phyloP scores from a whole-genome alignment of 2,113 vertebrate species.

The Calypte anna region DNA sequence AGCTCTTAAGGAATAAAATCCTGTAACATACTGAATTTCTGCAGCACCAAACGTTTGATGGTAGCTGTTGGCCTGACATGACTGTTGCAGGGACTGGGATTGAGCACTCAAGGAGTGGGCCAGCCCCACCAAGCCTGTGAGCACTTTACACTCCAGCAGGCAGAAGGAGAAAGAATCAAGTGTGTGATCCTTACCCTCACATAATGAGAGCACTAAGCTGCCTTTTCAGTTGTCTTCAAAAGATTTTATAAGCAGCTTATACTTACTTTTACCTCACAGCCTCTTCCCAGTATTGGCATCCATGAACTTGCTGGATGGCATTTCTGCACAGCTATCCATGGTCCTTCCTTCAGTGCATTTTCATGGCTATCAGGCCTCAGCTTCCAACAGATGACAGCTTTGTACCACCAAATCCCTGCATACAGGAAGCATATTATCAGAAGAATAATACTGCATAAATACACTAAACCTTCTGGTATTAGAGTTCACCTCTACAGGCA shows the following conservation, averaged over 20 bases:
- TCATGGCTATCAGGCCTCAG: conserved; percentile 90
- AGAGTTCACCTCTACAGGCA: background rate
- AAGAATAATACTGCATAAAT: background rate
- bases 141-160: background rate
- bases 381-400: conserved; percentile 92
- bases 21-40: background rate
- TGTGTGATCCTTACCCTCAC: too few relatives aligned
- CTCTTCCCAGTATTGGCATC: conserved; percentile 89
- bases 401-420: conserved; percentile 83
- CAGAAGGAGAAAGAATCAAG: background rate
- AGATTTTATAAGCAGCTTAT: background rate
- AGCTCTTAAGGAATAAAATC: background rate
- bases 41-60: background rate
- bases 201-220: background rate
- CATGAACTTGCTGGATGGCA: conserved; percentile 92
- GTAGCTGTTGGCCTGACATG: background rate
- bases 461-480: background rate
- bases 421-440: background rate
- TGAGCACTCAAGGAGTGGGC: background rate
- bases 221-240: background rate
- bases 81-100: background rate
- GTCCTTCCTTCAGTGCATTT: conserved; percentile 83
- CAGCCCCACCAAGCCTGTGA: background rate
- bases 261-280: conserved; percentile 84
- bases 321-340: conserved; percentile 92